phyloP scores from a whole-genome alignment of 2,113 vertebrate genomes.

The Sander vitreus region DNA sequence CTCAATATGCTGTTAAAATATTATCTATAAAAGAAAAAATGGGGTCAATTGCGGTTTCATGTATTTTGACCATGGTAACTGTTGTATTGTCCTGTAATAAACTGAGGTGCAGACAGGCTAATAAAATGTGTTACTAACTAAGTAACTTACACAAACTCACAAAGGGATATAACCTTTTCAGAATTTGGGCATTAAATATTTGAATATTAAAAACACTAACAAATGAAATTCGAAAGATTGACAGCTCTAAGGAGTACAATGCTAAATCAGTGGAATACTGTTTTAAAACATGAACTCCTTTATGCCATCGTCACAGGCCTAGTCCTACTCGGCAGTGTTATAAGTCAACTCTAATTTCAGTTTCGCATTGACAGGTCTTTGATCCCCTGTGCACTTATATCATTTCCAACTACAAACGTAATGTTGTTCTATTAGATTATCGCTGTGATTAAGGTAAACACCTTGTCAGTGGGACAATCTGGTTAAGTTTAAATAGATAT shows the following conservation, averaged over 20 bases:
- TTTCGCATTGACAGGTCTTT: conserved; percentile 55
- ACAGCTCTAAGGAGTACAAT: neutral
- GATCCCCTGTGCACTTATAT: conserved; percentile 47
- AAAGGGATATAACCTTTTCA: no score
- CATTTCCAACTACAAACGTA: conserved; percentile 58
- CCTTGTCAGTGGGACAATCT: conserved; percentile 60
- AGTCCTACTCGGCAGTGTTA: conserved; percentile 9
- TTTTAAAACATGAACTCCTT: neutral
- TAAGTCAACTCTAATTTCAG: conserved; percentile 48
- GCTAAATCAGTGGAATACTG: neutral
- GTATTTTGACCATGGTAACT: no score
- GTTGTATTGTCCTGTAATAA: no score
- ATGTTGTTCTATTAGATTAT: conserved; percentile 75
- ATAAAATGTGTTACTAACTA: no score
- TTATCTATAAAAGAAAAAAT: no score
- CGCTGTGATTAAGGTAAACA: conserved; percentile 73
- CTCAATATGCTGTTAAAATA: no score
- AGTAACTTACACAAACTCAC: no score
- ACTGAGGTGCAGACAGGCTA: no score
- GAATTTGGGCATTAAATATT: no score
- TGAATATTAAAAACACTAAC: no score
- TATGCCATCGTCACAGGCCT: neutral
- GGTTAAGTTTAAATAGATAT: conserved; percentile 61
- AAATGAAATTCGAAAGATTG: no score
- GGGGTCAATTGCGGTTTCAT: no score